A percentile compares a stretch with the other conserved stretches of the same genome.
phyloP scores from a whole-genome alignment of 2,113 vertebrate species.

The Ictalurus punctatus region DNA sequence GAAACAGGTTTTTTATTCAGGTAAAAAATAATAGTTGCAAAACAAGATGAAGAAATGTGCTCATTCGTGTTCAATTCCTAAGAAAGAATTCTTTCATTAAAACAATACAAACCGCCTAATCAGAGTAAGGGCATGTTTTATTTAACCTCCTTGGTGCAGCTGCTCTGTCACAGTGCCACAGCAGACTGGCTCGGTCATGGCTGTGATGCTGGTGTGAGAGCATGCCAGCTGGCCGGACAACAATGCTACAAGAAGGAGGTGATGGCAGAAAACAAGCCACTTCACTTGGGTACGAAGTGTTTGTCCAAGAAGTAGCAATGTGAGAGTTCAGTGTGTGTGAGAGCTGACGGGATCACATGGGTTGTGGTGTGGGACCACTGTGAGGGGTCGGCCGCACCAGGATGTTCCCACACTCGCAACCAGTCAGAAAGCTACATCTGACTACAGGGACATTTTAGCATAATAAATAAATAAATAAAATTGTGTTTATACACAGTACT shows the following conservation, averaged over 20 bases:
- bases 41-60: neutral
- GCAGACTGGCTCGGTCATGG: slow-evolving; percentile 20
- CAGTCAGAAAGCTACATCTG: neutral
- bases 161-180: neutral
- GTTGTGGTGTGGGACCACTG: slow-evolving; percentile 8
- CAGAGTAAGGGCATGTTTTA: slow-evolving; percentile 16
- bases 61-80: neutral
- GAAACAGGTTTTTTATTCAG: neutral
- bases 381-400: slow-evolving; percentile 11
- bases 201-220: neutral
- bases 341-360: neutral
- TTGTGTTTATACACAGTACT: neutral
- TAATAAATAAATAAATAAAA: neutral
- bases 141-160: slow-evolving; percentile 18
- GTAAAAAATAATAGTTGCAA: neutral
- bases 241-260: neutral
- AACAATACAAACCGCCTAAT: neutral
- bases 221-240: slow-evolving; percentile 30
- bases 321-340: slow-evolving; percentile 27
- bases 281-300: neutral
- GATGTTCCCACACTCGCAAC: slow-evolving; percentile 35
- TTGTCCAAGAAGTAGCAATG: slow-evolving; percentile 16
- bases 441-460: neutral
- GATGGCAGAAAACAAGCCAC: slow-evolving; percentile 23
- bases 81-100: neutral